Evolutionary conservation across 2,888 invertebrate species (phyloP), one percentile per base, ranked within the genome.

Genomic region (Dioctria rufipes): DNA sequence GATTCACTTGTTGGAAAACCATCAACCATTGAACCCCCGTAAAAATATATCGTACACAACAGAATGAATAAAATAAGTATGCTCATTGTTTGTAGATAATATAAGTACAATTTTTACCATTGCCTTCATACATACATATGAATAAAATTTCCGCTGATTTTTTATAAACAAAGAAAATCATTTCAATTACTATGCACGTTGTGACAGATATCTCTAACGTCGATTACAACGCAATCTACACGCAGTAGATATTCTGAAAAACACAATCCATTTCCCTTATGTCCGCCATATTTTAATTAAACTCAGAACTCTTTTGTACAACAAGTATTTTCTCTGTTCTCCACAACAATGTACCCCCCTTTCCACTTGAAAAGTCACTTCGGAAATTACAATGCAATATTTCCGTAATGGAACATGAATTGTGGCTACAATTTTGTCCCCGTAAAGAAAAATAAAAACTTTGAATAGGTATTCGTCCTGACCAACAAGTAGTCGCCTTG

Each of bases 321-420:
- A 39, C n/a, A 61, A 40, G 13, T 42, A 66, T 13, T 43, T 13
- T 42, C 66, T n/a, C 66, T 13, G 40, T 40, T 42, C 42, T n/a
- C 13, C 66, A 13, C 5, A n/a, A 42, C 46, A 43, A 67, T 67
- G 67, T 6, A 6, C 13, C 58, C 58, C 8, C 11, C 13, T 42
- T 67, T 46, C 9, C 46, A 43, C 25, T 43, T 67, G 43, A 8
- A 46, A 25, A 67, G n/a, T 4, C 46, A 25, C 67, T 67, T 67
- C 67, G 67, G 49, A 71, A 54, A 71, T 71, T 71, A 71, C 71
- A 71, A 71, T 71, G 71, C 71, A 71, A 71, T 71, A 51, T 71
- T 39, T 54, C 37, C 67, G 40, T 67, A 67, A 67, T 71, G 54
- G 71, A 71, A 71, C 51, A 51, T 40, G 71, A 51, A 71, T 71